Base-by-base conservation (phyloP, 2,797 vertebrate species). In the Myotis pilosus region DNA sequence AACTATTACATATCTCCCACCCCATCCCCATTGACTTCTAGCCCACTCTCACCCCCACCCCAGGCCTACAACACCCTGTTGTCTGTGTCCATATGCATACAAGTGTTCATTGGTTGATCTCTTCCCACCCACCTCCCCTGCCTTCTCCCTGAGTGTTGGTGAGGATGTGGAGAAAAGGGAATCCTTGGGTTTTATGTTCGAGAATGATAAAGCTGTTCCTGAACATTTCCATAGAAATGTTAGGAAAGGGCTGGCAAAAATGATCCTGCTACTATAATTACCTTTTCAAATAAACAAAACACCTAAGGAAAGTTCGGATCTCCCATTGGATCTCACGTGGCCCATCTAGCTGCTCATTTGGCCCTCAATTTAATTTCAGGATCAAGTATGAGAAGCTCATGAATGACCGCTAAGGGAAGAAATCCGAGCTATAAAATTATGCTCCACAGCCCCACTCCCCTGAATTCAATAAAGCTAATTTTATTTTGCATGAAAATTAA, bases 401-500 rank as follows among this genome's bases (percentile, higher is more conserved):
- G 2, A 57, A 60, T 79, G 41, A 62, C 11, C 7, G 17, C 28
- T 57, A 81, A 92, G 71, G 62, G 33, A 91, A 79, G 47, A 88
- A 91, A 69, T 81, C 19, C 8, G 64, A 75, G 38, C 19, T 75
- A 11, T 47, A 71, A 85, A 76, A 33, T 33, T 62, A 44, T 53
- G 71, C 13, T 44, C 6, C 55, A 6, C 22, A 51, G 22, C 23
- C 8, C 15, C 12, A 66, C 13, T 62, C 9, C 23, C 53, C 20
- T 25, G 28, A 41, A 89, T 60, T 76, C n/a, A 90, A 10, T 51
- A 82, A 87, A 94, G 16, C 44, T 60, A 23, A 47, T 87, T 93
- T 82, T 69, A 71, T 36, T 92, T 94, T 95, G 23, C 41, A 17
- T 91, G 84, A 88, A 92, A 62, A 86, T 38, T 87, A 89, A 86